Evolutionary conservation across 2,888 invertebrate genomes (phyloP).

Genomic region (Ptilodon capucinus): DNA sequence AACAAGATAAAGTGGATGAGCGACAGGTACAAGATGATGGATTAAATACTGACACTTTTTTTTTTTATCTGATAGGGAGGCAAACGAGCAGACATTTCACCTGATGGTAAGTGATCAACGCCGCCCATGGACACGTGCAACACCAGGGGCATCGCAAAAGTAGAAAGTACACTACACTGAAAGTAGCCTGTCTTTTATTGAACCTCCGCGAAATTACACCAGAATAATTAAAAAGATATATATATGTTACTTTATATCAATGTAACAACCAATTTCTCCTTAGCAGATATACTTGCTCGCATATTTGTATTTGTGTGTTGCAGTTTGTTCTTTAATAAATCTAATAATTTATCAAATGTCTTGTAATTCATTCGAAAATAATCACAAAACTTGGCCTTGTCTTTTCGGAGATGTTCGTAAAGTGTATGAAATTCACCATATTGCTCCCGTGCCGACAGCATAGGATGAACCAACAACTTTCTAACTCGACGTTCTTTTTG

Average conservation of each 20-base stretch:
- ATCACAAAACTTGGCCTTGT: constrained; percentile 23
- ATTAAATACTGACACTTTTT: too few relatives aligned
- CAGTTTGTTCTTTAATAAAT: constrained; percentile 23
- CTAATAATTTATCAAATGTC: constrained; percentile 24
- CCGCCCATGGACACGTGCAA: too few relatives aligned
- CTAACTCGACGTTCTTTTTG: constrained; percentile 19
- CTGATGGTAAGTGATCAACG: too few relatives aligned
- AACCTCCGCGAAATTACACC: constrained; percentile 15
- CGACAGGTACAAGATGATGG: too few relatives aligned
- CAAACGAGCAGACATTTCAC: too few relatives aligned
- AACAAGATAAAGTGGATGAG: too few relatives aligned
- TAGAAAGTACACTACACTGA: too few relatives aligned
- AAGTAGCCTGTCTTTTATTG: constrained; percentile 23
- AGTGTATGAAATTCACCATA: constrained; percentile 27
- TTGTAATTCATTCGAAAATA: constrained; percentile 28
- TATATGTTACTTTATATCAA: constrained; percentile 17
- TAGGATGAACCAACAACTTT: constrained; percentile 24
- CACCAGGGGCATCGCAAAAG: too few relatives aligned
- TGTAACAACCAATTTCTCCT: constrained; percentile 20
- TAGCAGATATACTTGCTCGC: constrained; percentile 13
- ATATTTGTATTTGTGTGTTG: constrained; percentile 25
- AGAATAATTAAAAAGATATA: constrained; percentile 10
- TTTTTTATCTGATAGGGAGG: too few relatives aligned
- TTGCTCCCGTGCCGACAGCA: constrained; percentile 19
- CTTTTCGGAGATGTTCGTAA: constrained; percentile 26